Evolutionary conservation across 1,140 invertebrate genomes (phyloP).

Genomic region (Lithobius niger): DNA sequence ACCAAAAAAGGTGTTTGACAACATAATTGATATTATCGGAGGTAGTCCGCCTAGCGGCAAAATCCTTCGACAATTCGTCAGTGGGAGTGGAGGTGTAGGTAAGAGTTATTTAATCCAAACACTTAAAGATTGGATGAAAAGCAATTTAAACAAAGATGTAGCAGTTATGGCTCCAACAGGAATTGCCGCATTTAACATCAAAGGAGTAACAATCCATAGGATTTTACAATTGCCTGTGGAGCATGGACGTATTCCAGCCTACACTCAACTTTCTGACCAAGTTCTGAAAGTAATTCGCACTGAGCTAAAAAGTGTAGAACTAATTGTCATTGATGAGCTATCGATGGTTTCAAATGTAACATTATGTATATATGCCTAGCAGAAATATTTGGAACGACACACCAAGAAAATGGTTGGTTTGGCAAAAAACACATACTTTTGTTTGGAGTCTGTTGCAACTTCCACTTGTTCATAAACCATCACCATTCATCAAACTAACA

Average conservation of each 20-base stretch:
- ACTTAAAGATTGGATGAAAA: not conserved
- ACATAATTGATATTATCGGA: not conserved
- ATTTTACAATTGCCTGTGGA: conserved; percentile 13
- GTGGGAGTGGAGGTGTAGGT: conserved; percentile 3
- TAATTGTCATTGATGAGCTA: conserved; percentile 10
- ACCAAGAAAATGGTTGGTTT: conserved; percentile 6
- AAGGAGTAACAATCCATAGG: conserved; percentile 13
- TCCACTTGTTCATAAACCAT: not conserved
- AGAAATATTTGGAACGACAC: conserved; percentile 1
- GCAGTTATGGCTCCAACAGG: conserved; percentile 12
- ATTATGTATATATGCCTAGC: not conserved
- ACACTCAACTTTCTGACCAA: not conserved
- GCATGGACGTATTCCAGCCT: conserved; percentile 1
- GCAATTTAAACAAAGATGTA: conserved; percentile 6
- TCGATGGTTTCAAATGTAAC: conserved; percentile 3
- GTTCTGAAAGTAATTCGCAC: conserved; percentile 2
- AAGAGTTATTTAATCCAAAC: conserved; percentile 9
- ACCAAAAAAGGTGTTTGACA: conserved; percentile 3
- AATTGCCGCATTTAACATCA: conserved; percentile 14
- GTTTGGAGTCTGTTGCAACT: not conserved
- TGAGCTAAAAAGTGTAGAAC: conserved; percentile 9
- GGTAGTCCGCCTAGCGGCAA: not conserved
- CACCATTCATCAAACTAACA: not conserved
- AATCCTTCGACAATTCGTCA: conserved; percentile 1
- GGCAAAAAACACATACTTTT: conserved; percentile 1